Evolutionary conservation across 2,797 vertebrate genomes (phyloP).

Genomic region (Glyptemys insculpta): DNA sequence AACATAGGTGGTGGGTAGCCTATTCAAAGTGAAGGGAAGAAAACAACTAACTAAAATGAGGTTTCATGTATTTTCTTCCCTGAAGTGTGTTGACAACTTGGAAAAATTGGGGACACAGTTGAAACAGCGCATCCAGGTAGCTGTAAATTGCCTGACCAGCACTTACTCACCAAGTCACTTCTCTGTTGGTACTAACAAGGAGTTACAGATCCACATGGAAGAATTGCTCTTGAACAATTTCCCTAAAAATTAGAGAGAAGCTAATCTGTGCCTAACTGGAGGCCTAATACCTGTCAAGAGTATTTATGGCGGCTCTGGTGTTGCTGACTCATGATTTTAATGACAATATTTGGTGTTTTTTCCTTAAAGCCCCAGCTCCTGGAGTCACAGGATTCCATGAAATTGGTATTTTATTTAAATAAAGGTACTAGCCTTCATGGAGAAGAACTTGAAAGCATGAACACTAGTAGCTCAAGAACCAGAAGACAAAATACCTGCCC

Average conservation of each 20-base stretch:
- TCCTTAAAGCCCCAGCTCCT: background rate
- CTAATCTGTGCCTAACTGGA: background rate
- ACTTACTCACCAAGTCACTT: slow-evolving; percentile 66
- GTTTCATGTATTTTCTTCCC: background rate
- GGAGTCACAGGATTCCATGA: background rate
- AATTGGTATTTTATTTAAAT: background rate
- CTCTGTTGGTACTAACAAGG: slow-evolving; percentile 34
- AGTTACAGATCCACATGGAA: background rate
- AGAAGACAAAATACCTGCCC: background rate
- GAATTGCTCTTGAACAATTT: slow-evolving; percentile 35
- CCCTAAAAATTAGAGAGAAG: background rate
- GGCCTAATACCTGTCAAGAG: background rate
- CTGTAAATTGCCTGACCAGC: slow-evolving; percentile 48
- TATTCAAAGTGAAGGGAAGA: background rate
- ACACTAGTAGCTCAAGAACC: background rate
- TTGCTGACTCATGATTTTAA: background rate
- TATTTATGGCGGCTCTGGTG: fast-evolving
- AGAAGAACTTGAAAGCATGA: background rate
- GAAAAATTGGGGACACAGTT: slow-evolving; percentile 52
- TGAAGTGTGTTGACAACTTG: background rate
- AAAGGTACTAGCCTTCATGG: background rate
- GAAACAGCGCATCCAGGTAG: slow-evolving; percentile 43
- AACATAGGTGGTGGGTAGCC: background rate
- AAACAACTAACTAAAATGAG: background rate
- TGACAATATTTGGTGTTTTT: background rate